Base-by-base conservation (phyloP, 1,140 invertebrate species). In the Idris sp. region DNA sequence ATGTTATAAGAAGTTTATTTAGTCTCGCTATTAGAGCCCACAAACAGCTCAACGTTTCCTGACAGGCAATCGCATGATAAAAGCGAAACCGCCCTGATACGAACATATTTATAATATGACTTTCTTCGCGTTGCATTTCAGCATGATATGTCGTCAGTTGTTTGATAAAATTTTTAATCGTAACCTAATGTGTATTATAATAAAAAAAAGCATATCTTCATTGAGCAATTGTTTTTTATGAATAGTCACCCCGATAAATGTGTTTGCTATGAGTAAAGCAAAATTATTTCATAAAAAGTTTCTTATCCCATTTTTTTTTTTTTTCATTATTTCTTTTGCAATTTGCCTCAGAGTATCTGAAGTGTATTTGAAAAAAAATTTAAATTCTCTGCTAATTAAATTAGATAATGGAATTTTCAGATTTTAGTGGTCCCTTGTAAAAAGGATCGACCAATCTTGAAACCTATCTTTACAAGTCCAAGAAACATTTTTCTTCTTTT, bases 21-120 rank as follows among this genome's bases (percentile, higher is more conserved):
- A 46, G 54, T 61, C 54, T 51, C 30, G 30, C 11, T 28, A 59
- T 14, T 15, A 11, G 38, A 54, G 38, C 30, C 18, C 26, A 38
- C 31, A 16, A 53, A 35, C 41, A 15, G 46, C 22, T 48, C 40
- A 48, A 38, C 49, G 18, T 71, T 71, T 71, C 56, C 56, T 62
- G 48, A 16, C 56, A 13, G 28, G 22, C 41, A 48, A 51, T 58
- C 33, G 2, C 10, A 10, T 62, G 56, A 62, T 71, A 71, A 72
- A 72, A 72, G 68, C 22, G 41, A 72, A 62, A 62, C 58, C 49
- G 35, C 58, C 41, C 22, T 58, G 58, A 72, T 72, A 72, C 28
- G 14, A 43, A 33, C 31, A 18, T 56, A 56, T 54, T 62, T 62
- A 62, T 72, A 72, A 67, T 56, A 62, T 49, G 35, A 72, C 68